phyloP scores from a whole-genome alignment of 2,113 vertebrate genomes.

The Barnardius zonarius region DNA sequence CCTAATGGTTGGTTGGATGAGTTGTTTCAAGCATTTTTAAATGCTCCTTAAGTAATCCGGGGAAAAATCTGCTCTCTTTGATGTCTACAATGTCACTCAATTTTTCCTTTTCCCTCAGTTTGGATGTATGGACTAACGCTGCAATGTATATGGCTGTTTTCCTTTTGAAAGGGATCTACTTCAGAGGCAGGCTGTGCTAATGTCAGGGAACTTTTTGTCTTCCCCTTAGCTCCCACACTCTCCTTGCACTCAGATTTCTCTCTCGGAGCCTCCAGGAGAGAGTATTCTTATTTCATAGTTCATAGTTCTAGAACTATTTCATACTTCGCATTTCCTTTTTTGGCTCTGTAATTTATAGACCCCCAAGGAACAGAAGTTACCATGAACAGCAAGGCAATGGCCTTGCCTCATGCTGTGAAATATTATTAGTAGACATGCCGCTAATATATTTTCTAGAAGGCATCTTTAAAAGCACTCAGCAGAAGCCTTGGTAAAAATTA shows the following conservation, averaged over 20 bases:
- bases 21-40: background rate
- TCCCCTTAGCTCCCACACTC: background rate
- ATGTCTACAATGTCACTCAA: background rate
- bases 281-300: background rate
- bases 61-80: background rate
- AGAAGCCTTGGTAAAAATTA: background rate
- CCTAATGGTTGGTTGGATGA: background rate
- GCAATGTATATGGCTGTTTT: background rate
- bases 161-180: background rate
- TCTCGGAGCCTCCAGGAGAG: background rate
- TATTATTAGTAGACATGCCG: background rate
- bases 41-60: background rate
- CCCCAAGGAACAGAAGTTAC: background rate
- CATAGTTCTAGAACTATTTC: background rate
- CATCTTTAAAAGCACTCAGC: background rate
- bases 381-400: background rate
- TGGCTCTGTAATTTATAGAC: background rate
- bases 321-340: background rate
- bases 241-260: background rate
- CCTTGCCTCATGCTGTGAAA: background rate
- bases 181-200: background rate
- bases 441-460: background rate
- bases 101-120: background rate
- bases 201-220: background rate
- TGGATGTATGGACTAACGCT: background rate